These are phyloP conservation scores for Tetramorium simillimum DNA, from an alignment of 1,140 invertebrate genomes.

Conservation along the genomic window DNA sequence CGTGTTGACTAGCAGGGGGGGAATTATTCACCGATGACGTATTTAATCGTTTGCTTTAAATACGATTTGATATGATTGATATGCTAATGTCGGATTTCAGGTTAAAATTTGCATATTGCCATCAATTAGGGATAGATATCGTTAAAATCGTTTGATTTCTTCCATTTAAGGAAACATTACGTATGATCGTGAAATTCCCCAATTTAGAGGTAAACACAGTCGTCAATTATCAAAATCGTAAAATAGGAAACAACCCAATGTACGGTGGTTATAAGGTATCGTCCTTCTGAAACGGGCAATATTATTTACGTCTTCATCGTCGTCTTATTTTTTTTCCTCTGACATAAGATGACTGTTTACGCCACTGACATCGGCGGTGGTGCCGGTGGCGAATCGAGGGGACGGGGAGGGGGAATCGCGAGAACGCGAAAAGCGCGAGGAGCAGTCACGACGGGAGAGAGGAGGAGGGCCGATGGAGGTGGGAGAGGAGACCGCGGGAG, in stretches of 20 bases:
- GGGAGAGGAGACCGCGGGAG: slow-evolving; percentile 62
- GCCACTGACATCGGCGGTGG: slow-evolving; percentile 64
- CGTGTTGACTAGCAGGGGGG: neutral
- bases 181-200: neutral
- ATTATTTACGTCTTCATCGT: slow-evolving; percentile 1
- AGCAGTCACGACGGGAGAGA: slow-evolving; percentile 18
- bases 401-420: slow-evolving; percentile 55
- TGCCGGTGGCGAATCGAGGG: slow-evolving; percentile 53
- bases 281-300: neutral
- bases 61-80: neutral
- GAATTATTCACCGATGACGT: neutral
- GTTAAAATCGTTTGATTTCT: neutral
- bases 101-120: neutral
- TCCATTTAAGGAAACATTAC: neutral
- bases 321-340: slow-evolving; percentile 8
- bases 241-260: neutral
- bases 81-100: neutral
- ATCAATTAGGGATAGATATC: neutral
- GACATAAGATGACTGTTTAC: slow-evolving; percentile 47
- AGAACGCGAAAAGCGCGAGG: slow-evolving; percentile 70
- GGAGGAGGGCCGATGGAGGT: neutral
- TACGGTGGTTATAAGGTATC: neutral
- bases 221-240: neutral
- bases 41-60: neutral
- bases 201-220: neutral